Evolutionary conservation across 2,888 invertebrate species (phyloP), one percentile per base, ranked within the genome.

Genomic region (Phaonia tiefii): DNA sequence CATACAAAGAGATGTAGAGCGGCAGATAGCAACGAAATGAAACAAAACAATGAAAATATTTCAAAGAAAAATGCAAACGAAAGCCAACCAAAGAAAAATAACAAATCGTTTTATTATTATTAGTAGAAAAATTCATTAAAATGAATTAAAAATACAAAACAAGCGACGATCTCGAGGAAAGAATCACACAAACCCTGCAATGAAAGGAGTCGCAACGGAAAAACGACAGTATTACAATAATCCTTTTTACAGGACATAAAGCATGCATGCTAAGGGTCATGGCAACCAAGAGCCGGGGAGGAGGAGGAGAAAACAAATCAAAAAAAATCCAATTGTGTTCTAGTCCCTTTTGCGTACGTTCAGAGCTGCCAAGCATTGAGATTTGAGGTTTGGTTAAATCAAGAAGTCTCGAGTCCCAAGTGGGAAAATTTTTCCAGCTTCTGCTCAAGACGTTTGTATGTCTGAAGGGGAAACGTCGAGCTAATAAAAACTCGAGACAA

Each of bases 91-190:
- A 60, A 74, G 65, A 70, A 54, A 51, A 56, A 56, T 73, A 58
- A 11, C 20, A 58, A 65, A 73, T 20, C 65, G 54, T 65, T 71
- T 66, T 65, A 65, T 75, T 63, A 66, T 70, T 31, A 56, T 71
- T 63, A 66, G 65, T 31, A 49, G 49, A 49, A 69, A 75, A 80
- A 42, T 49, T 60, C 60, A 73, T 80, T 75, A 75, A 72, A 65
- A 56, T 56, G 54, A 65, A 76, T 80, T 65, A 76, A 74, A 71
- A 71, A 66, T 46, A 20, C 42, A 15, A 25, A 65, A 39, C 15
- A 65, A 20, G 46, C 44, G 56, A 70, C 13, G 17, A 51, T 11
- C n/a, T n/a, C 26, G 42, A 31, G 31, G 13, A 54, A 25, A 25
- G 54, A 31, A 31, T 5, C 3, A 31, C 31, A 54, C 54, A 22